Evolutionary conservation across 2,113 vertebrate genomes (phyloP).

Genomic region (Anthoscopus minutus): DNA sequence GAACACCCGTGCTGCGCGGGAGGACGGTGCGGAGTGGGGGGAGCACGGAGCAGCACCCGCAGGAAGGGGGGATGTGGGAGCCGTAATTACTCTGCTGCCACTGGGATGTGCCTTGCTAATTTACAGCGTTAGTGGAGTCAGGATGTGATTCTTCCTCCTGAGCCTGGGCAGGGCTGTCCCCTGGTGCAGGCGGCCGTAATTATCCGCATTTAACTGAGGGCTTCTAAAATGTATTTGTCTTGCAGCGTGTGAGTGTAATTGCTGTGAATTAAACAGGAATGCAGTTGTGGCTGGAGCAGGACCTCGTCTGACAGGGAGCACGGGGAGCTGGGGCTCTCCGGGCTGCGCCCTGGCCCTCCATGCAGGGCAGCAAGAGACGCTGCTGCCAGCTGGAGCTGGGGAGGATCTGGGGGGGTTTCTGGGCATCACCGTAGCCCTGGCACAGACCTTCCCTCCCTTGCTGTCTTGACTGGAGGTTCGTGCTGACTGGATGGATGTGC

Average conservation of each 20-base stretch:
- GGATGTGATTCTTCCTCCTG: neutral
- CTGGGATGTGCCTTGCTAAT: conserved; percentile 70
- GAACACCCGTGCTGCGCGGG: neutral
- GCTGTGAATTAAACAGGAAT: conserved; percentile 7
- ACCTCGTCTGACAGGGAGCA: neutral
- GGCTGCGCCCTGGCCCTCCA: neutral
- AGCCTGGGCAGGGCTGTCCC: neutral
- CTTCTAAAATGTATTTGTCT: conserved; percentile 63
- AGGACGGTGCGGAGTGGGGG: neutral
- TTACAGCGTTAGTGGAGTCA: conserved; percentile 22
- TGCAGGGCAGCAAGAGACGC: neutral
- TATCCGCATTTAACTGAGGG: conserved; percentile 44
- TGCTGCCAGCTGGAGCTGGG: neutral
- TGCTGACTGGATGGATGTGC: neutral
- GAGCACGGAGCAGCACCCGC: neutral
- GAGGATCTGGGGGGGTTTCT: neutral
- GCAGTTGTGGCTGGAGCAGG: neutral
- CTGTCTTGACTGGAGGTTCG: neutral
- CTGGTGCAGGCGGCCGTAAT: conserved; percentile 13
- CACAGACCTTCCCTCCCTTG: neutral
- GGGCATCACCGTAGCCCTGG: neutral
- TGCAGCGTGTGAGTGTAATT: conserved; percentile 19
- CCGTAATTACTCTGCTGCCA: conserved; percentile 70
- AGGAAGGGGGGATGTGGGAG: conserved; percentile 27
- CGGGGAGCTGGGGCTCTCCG: neutral